phyloP scores from a whole-genome alignment of 1,140 invertebrate species.

The Drosophila virilis region DNA sequence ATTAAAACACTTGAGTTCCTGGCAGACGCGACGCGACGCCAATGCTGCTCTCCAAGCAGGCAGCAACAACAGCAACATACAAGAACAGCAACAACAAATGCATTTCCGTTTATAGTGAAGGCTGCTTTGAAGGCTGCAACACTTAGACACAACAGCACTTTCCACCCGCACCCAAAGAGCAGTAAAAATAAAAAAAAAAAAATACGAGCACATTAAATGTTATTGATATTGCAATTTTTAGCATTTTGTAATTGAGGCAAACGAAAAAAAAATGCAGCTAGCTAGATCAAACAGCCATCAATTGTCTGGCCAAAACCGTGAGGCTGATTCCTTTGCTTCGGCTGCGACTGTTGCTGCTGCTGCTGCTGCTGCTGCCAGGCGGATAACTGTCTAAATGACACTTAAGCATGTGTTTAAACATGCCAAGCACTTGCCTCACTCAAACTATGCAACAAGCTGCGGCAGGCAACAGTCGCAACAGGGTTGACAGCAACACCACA shows the following conservation, averaged over 20 bases:
- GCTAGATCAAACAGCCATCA: conserved; percentile 65
- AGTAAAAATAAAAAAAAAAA: background rate
- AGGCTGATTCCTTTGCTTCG: conserved; percentile 20
- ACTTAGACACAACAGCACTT: conserved; percentile 68
- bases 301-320: conserved; percentile 66
- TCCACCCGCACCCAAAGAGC: background rate
- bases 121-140: conserved; percentile 76
- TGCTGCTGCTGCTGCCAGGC: conserved; percentile 23
- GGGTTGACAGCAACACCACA: conserved; percentile 71
- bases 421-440: conserved; percentile 77
- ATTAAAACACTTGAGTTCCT: conserved; percentile 75
- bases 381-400: conserved; percentile 80
- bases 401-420: conserved; percentile 82
- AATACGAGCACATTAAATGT: conserved; percentile 60
- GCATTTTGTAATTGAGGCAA: conserved; percentile 77
- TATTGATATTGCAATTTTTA: conserved; percentile 81
- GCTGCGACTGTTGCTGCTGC: conserved; percentile 8
- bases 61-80: conserved; percentile 2
- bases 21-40: conserved; percentile 58
- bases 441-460: conserved; percentile 69
- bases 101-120: conserved; percentile 75
- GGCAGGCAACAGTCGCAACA: conserved; percentile 12
- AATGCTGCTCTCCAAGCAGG: conserved; percentile 39
- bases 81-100: conserved; percentile 45
- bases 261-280: background rate